Conservation (phyloP, 2,888 invertebrate species). For the Bimastos eiseni region DNA sequence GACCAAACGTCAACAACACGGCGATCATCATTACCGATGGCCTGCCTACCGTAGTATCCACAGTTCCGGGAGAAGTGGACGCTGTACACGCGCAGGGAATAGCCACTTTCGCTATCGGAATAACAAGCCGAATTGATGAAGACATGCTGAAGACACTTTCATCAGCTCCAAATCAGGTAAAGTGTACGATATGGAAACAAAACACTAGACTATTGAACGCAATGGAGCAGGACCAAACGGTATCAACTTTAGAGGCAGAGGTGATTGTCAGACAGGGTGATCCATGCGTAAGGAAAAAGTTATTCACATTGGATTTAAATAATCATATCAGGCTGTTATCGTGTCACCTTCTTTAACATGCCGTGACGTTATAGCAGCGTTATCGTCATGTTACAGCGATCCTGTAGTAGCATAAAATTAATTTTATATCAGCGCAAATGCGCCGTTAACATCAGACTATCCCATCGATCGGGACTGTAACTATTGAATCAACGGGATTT, state of each 20-base stretch:
- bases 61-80: background rate
- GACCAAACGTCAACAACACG: background rate
- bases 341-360: no score
- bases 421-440: no score
- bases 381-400: no score
- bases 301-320: background rate
- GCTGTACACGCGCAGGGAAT: background rate
- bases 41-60: background rate
- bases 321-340: no score
- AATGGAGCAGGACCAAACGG: background rate
- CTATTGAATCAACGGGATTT: no score
- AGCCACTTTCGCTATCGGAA: constrained; percentile 1
- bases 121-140: background rate
- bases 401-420: no score
- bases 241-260: no score
- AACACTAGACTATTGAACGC: background rate
- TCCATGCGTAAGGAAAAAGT: background rate
- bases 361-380: no score
- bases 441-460: no score
- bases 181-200: background rate
- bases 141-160: background rate
- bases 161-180: constrained; percentile 25
- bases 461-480: no score
- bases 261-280: background rate
- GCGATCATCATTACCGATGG: constrained; percentile 26